These are phyloP conservation scores for Brachymystax lenok DNA, from an alignment of 2,797 vertebrate genomes.

Conservation along the genomic window DNA sequence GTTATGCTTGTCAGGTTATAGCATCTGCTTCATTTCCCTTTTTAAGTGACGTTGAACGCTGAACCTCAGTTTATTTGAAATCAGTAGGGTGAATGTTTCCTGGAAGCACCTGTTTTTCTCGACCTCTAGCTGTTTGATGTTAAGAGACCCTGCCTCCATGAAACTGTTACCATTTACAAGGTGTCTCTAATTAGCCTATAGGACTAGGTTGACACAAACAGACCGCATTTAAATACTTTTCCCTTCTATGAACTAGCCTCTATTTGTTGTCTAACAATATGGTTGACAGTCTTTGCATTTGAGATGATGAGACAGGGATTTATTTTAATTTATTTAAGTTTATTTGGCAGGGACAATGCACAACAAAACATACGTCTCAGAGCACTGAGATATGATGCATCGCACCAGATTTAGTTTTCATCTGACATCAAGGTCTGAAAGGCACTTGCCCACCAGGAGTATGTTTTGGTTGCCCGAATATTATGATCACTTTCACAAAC, in stretches of 20 bases:
- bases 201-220: neutral
- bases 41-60: neutral
- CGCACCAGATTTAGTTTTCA: too few species aligned
- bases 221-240: neutral
- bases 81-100: conserved; percentile 7
- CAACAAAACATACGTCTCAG: too few species aligned
- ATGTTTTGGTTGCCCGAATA: too few species aligned
- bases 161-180: neutral
- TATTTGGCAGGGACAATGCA: too few species aligned
- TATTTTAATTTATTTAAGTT: neutral
- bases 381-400: too few species aligned
- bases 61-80: conserved; percentile 5
- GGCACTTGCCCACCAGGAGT: neutral
- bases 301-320: neutral
- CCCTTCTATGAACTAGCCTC: neutral
- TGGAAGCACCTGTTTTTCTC: conserved; percentile 26
- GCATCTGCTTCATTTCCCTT: neutral
- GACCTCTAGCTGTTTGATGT: conserved; percentile 6
- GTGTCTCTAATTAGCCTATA: neutral
- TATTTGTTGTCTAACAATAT: neutral
- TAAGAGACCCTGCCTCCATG: neutral
- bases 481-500: too few species aligned
- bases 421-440: neutral
- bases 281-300: neutral
- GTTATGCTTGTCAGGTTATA: neutral